These are phyloP conservation scores for Thyatira batis DNA, from an alignment of 2,888 invertebrate species.

Conservation along the genomic window DNA sequence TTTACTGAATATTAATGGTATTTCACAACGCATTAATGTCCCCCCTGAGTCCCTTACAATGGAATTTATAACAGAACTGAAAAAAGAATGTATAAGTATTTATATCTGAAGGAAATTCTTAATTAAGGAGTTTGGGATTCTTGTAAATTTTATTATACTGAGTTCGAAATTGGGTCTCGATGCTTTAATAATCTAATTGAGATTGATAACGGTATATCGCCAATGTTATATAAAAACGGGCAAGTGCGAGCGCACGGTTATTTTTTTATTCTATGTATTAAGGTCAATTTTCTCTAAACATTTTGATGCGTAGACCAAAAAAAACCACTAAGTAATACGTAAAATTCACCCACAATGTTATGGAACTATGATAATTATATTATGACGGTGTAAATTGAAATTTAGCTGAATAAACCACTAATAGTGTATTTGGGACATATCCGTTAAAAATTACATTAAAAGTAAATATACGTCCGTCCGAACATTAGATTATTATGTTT, in stretches of 20 bases:
- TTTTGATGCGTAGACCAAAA: too few species aligned
- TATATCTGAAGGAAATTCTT: conserved; percentile 7
- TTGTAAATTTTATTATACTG: neutral
- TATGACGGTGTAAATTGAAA: conserved; percentile 21
- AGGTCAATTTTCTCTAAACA: too few species aligned
- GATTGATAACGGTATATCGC: neutral
- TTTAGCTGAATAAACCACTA: conserved; percentile 21
- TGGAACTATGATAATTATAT: too few species aligned
- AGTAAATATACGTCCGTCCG: too few species aligned
- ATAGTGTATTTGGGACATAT: conserved; percentile 7
- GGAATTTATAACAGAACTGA: conserved; percentile 24
- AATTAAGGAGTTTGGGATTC: conserved; percentile 11
- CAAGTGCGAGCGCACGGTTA: neutral
- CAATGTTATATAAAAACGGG: too few species aligned
- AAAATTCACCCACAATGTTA: too few species aligned
- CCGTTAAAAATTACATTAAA: neutral
- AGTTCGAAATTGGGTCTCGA: neutral
- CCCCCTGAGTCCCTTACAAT: conserved; percentile 20
- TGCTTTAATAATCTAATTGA: neutral
- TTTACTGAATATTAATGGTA: conserved; percentile 39
- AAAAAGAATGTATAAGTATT: conserved; percentile 7
- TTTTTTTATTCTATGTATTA: too few species aligned
- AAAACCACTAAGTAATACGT: conserved; percentile 7
- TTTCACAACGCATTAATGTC: conserved; percentile 27
- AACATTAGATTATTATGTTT: too few species aligned